A percentile compares a stretch with the other conserved stretches of the same genome.
These are phyloP conservation scores for Cariama cristata DNA, from an alignment of 2,113 vertebrate species.

Conservation along the genomic window DNA sequence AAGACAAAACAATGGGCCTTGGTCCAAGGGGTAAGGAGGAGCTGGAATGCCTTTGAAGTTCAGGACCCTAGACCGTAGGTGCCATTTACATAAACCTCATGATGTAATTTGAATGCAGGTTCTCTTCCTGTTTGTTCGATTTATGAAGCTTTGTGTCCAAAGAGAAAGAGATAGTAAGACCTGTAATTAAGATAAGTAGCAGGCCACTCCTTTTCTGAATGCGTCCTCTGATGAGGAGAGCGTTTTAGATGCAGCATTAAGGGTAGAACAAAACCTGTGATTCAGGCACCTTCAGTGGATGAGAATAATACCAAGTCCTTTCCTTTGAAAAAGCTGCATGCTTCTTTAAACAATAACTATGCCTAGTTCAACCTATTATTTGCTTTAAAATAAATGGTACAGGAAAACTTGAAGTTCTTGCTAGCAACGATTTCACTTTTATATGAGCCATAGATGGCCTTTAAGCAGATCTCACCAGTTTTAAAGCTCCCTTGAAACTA, in stretches of 20 bases:
- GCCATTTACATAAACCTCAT: constrained; percentile 59
- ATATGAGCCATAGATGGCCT: not conserved
- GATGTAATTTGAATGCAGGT: constrained; percentile 46
- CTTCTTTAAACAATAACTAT: constrained; percentile 29
- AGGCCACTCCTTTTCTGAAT: constrained; percentile 24
- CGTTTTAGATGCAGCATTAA: not conserved
- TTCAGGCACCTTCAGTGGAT: constrained; percentile 14
- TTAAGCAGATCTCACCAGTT: not conserved
- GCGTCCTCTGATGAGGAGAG: not conserved
- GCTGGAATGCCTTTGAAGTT: constrained; percentile 67
- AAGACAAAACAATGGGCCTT: constrained; percentile 44
- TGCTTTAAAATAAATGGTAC: not conserved
- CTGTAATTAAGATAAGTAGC: constrained; percentile 55
- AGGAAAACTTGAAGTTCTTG: not conserved
- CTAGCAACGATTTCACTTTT: not conserved
- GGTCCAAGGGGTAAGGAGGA: constrained; percentile 36
- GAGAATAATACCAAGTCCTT: not conserved
- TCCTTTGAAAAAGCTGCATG: not conserved
- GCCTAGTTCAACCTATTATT: not conserved
- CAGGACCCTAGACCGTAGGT: constrained; percentile 56
- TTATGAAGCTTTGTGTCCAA: constrained; percentile 36
- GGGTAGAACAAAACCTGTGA: constrained; percentile 18
- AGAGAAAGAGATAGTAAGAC: constrained; percentile 39
- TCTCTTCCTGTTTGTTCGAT: constrained; percentile 51
- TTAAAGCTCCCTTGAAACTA: not conserved